Evolutionary conservation across 2,113 vertebrate genomes (phyloP).

Genomic region (Muntiacus reevesi): DNA sequence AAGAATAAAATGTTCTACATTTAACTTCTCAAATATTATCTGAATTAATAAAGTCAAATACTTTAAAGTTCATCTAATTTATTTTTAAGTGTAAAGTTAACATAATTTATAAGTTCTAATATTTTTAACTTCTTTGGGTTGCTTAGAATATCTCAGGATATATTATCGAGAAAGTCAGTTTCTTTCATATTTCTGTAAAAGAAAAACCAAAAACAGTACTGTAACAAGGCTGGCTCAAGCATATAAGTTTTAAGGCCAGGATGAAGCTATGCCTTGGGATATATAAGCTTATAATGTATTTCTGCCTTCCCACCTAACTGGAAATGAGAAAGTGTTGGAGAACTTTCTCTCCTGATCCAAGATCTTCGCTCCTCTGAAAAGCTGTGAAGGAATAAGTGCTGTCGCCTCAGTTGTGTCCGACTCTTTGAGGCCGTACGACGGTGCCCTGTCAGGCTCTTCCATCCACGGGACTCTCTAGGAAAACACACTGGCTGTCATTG

Average conservation of each 20-base stretch:
- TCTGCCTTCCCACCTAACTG: neutral
- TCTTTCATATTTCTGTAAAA: neutral
- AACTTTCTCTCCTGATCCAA: neutral
- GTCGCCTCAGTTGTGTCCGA: rapidly evolving
- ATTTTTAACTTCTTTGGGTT: neutral
- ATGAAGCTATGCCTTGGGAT: neutral
- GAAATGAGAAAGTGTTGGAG: neutral
- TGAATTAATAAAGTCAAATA: neutral
- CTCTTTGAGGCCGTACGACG: neutral
- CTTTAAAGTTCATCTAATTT: neutral
- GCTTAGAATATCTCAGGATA: neutral
- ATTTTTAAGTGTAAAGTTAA: neutral
- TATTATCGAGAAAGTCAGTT: neutral
- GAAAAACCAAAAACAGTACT: neutral
- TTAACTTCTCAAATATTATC: neutral
- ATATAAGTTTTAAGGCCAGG: neutral
- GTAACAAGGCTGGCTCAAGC: neutral
- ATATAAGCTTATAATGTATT: neutral
- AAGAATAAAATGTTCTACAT: neutral
- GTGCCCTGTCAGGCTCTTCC: neutral
- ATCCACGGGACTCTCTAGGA: neutral
- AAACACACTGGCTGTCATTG: neutral
- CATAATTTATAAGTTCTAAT: neutral
- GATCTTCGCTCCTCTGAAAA: neutral
- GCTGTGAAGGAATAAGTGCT: neutral